A percentile compares a stretch with the other conserved stretches of the same genome.
phyloP scores from a whole-genome alignment of 2,113 vertebrate species.

The Strigops habroptila region DNA sequence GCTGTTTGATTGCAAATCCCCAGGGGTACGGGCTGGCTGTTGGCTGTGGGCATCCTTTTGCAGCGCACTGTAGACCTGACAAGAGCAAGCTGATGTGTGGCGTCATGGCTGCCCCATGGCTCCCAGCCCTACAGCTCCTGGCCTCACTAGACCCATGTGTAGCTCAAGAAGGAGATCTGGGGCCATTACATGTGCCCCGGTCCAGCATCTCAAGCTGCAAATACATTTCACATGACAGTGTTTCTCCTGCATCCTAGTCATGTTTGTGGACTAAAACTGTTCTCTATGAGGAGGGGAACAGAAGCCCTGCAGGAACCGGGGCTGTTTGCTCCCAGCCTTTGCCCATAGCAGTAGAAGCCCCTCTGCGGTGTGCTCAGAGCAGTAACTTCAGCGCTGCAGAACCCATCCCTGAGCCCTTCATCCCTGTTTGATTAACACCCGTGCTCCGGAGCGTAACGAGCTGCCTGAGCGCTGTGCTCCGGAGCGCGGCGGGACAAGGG shows the following conservation, averaged over 20 bases:
- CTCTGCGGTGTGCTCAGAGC: background rate
- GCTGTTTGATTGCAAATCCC: background rate
- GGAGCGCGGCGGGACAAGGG: background rate
- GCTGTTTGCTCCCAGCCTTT: background rate
- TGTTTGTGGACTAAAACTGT: background rate
- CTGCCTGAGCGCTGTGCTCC: background rate
- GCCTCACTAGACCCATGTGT: fast-evolving
- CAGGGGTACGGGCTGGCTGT: background rate
- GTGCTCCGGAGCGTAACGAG: background rate
- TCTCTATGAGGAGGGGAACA: background rate
- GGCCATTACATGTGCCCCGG: background rate
- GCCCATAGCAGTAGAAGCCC: background rate
- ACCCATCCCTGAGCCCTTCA: background rate
- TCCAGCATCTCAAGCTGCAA: background rate
- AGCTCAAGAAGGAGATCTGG: background rate
- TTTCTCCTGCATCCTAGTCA: background rate
- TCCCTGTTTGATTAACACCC: too few relatives aligned
- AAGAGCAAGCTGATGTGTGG: background rate
- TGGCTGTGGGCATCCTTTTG: background rate
- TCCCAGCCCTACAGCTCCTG: background rate
- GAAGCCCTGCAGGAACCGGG: background rate
- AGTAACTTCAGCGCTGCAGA: background rate
- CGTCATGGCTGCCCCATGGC: background rate
- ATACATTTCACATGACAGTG: fast-evolving
- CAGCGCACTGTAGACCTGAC: fast-evolving